phyloP scores from a whole-genome alignment of 2,888 invertebrate species.

The Flexamia atlantica region DNA sequence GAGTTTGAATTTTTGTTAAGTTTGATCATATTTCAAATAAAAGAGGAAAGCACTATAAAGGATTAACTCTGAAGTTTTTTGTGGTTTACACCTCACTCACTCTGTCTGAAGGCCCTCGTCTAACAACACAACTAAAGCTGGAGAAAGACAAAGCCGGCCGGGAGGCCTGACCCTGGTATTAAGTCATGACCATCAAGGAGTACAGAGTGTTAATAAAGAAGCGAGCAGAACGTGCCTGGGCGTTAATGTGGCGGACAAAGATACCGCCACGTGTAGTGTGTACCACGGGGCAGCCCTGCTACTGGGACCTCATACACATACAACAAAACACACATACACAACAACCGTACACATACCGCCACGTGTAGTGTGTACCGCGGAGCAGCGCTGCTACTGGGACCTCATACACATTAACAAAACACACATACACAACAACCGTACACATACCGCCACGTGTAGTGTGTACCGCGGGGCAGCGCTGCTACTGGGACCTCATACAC shows the following conservation, averaged over 20 bases:
- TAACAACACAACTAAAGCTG: not conserved
- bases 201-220: conserved; percentile 60
- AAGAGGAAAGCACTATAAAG: no score
- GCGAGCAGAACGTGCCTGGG: conserved; percentile 39
- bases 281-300: not conserved
- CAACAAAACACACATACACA: no score
- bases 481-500: conserved; percentile 4
- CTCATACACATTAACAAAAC: no score
- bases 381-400: not conserved
- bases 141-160: not conserved
- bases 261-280: conserved; percentile 26
- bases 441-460: conserved; percentile 35
- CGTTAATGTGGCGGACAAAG: conserved; percentile 58
- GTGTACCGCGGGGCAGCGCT: not conserved
- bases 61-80: no score
- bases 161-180: conserved; percentile 3
- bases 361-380: conserved; percentile 7
- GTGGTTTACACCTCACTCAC: no score
- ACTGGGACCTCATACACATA: not conserved
- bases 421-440: no score
- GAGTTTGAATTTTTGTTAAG: no score
- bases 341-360: no score
- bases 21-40: no score
- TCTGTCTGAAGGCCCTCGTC: no score
- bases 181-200: conserved; percentile 42